Base-by-base conservation (phyloP, 2,888 invertebrate genomes). In the Mythimna loreyi region DNA sequence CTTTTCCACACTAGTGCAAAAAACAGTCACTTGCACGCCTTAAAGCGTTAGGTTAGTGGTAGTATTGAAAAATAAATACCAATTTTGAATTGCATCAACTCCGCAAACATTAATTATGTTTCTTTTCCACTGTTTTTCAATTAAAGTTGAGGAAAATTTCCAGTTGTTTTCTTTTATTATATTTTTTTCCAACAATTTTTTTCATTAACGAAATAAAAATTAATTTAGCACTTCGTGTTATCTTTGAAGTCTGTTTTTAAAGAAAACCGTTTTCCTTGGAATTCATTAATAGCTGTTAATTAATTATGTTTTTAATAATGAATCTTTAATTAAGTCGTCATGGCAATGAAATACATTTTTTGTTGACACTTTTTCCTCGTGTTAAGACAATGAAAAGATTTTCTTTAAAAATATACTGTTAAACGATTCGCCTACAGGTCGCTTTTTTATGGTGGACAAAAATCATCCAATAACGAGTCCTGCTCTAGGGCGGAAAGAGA, bases 241-340 rank as follows among this genome's bases (percentile, higher is more conserved):
- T 67, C 67, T 75, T 52, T 67, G 45, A 28, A 67, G 57, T 43
- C 33, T 30, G 7, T 50, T 75, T 56, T 67, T 57, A 11, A 52
- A 30, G 28, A 45, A 67, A 30, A 52, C 28, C 23, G 57, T 53
- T 75, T 75, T 75, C 13, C n/a, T 33, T 30, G 13, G 23, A 57
- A 40, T 33, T 67, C 0, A 49, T 75, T 66, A 72, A 58, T 50
- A 68, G 16, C n/a, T 49, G 21, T 11, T 47, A 58, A 40, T 68
- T 67, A 76, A 58, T 47, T 1, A 58, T 58, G 25, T 75, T 75
- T 67, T 36, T 47, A 19, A 19, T 8, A 16, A 23, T 43, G 0
- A 40, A 52, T 49, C n/a, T 52, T 47, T 49, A 75, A 72, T 76
- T 43, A 59, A n/a, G 23, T 43, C 40, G 33, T 67, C 33, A n/a